Conservation (phyloP, 1,140 invertebrate species). For the Drosophila azteca region DNA sequence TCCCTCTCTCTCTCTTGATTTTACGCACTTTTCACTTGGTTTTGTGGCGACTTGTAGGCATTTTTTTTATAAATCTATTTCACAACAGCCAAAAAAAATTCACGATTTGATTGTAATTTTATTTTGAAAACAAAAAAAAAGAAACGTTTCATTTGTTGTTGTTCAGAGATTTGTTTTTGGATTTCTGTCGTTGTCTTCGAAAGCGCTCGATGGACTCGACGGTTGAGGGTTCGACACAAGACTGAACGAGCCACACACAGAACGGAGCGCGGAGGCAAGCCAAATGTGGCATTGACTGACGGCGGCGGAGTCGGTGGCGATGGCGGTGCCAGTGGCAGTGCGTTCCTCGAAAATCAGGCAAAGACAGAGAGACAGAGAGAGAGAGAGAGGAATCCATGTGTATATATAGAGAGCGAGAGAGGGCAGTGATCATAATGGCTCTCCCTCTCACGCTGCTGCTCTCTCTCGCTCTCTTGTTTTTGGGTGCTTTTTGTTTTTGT, state of each 20-base stretch:
- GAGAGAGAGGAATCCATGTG: neutral
- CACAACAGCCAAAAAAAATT: slow-evolving; percentile 42
- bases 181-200: slow-evolving; percentile 73
- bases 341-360: neutral
- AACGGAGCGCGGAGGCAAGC: slow-evolving; percentile 67
- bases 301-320: slow-evolving; percentile 3
- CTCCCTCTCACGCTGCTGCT: neutral
- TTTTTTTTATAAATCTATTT: slow-evolving; percentile 67
- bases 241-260: slow-evolving; percentile 69
- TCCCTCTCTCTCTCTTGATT: neutral
- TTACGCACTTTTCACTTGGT: slow-evolving; percentile 60
- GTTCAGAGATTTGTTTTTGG: slow-evolving; percentile 6
- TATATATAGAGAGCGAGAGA: slow-evolving; percentile 3
- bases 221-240: slow-evolving; percentile 72
- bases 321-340: too few species aligned
- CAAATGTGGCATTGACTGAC: slow-evolving; percentile 22
- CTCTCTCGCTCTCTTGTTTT: too few species aligned
- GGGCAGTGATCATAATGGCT: slow-evolving; percentile 2
- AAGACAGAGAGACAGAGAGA: slow-evolving; percentile 1
- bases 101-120: slow-evolving; percentile 46
- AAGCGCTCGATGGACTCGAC: slow-evolving; percentile 54
- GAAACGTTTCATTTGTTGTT: neutral
- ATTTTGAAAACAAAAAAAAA: slow-evolving; percentile 2
- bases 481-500: slow-evolving; percentile 5
- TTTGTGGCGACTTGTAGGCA: slow-evolving; percentile 35